Percentiles rank a stretch among this genome's conserved stretches.
phyloP scores from a whole-genome alignment of 1,140 invertebrate genomes.

The Danaus melanippus region DNA sequence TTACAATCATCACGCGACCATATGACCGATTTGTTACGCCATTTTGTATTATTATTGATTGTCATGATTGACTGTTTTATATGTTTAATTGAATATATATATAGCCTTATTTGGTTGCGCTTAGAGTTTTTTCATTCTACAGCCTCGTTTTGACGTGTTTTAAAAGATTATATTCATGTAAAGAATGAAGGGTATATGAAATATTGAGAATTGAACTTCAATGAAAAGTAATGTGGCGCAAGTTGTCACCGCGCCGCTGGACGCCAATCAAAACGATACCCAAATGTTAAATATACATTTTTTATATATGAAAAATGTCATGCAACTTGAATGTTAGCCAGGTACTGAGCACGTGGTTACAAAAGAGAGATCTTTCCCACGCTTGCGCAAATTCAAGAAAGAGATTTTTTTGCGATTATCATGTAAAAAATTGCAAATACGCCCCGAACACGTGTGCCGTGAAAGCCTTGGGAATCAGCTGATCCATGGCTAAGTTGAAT shows the following conservation, averaged over 20 bases:
- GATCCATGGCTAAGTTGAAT: constrained; percentile 18
- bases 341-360: constrained; percentile 48
- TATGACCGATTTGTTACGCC: constrained; percentile 26
- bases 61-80: too few relatives aligned
- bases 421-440: constrained; percentile 47
- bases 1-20: constrained; percentile 23
- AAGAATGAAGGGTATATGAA: too few relatives aligned
- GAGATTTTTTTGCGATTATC: constrained; percentile 28
- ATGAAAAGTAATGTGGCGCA: constrained; percentile 2
- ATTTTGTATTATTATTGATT: constrained; percentile 17
- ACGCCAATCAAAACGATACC: constrained; percentile 30
- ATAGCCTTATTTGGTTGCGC: too few relatives aligned
- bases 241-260: constrained; percentile 18
- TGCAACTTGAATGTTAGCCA: constrained; percentile 34
- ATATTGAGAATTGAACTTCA: too few relatives aligned
- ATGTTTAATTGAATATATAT: too few relatives aligned
- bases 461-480: constrained; percentile 59
- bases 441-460: constrained; percentile 46
- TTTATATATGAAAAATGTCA: constrained; percentile 9
- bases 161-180: too few relatives aligned
- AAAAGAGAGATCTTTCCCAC: constrained; percentile 45
- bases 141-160: too few relatives aligned
- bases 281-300: constrained; percentile 27
- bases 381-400: constrained; percentile 51
- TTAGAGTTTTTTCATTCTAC: too few relatives aligned